Evolutionary conservation across 2,113 vertebrate genomes (phyloP).

Genomic region (Morone chrysops): DNA sequence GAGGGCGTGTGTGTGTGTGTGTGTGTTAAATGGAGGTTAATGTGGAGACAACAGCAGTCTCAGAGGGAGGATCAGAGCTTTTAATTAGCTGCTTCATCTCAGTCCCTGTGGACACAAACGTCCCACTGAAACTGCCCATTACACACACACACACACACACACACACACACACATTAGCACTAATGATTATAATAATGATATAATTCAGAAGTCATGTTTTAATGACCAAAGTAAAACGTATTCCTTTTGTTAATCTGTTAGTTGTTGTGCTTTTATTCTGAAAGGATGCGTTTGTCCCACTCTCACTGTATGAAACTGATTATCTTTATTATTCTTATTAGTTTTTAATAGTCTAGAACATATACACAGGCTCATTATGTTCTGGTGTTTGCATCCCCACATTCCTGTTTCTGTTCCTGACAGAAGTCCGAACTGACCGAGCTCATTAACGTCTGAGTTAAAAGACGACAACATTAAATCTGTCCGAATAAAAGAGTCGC

Average conservation of each 20-base stretch:
- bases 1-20: constrained; percentile 8
- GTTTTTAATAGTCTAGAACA: too few relatives aligned
- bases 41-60: constrained; percentile 49
- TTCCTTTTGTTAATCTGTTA: neutral
- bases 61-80: constrained; percentile 52
- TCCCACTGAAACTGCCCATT: constrained; percentile 60
- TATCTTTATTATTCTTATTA: too few relatives aligned
- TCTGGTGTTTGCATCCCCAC: too few relatives aligned
- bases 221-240: neutral
- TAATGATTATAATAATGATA: neutral
- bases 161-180: constrained; percentile 20
- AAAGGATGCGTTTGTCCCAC: neutral
- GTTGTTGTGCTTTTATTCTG: neutral
- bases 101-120: constrained; percentile 46
- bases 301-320: too few relatives aligned
- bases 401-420: too few relatives aligned
- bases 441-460: too few relatives aligned
- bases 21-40: constrained; percentile 32
- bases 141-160: constrained; percentile 32
- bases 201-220: neutral
- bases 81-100: constrained; percentile 69
- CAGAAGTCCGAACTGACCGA: too few relatives aligned
- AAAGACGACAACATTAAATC: too few relatives aligned
- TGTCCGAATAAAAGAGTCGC: neutral
- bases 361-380: too few relatives aligned